These are phyloP conservation scores for Malacosoma neustria DNA, from an alignment of 2,888 invertebrate genomes.

Conservation along the genomic window DNA sequence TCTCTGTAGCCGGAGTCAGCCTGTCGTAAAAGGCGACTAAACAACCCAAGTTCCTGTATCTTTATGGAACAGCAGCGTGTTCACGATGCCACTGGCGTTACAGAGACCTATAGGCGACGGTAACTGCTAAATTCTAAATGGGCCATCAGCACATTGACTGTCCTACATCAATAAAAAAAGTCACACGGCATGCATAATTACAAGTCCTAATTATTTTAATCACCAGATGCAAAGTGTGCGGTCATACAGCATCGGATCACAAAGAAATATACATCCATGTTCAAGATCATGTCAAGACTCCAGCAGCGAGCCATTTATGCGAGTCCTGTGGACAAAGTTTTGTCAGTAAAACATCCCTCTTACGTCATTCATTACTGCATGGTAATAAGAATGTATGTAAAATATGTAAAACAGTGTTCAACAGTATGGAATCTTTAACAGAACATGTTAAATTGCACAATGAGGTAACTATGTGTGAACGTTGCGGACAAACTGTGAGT, in stretches of 20 bases:
- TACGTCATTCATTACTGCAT: constrained; percentile 42
- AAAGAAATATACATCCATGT: constrained; percentile 76
- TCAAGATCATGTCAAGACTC: constrained; percentile 54
- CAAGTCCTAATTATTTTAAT: too few species aligned
- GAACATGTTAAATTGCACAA: constrained; percentile 36
- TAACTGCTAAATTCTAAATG: too few species aligned
- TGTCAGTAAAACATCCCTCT: constrained; percentile 36
- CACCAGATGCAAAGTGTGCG: constrained; percentile 75
- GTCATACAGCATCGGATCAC: constrained; percentile 65
- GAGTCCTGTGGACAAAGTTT: constrained; percentile 61
- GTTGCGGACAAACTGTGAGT: constrained; percentile 45
- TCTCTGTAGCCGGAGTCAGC: too few species aligned
- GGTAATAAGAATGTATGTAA: constrained; percentile 26
- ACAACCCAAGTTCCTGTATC: too few species aligned
- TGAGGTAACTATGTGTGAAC: constrained; percentile 51
- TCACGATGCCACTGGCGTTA: too few species aligned
- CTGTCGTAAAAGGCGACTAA: too few species aligned
- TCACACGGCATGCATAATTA: too few species aligned
- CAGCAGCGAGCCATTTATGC: constrained; percentile 44
- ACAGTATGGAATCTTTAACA: constrained; percentile 26
- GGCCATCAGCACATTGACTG: too few species aligned
- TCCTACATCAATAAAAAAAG: too few species aligned
- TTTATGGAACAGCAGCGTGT: too few species aligned
- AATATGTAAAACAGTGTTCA: constrained; percentile 35
- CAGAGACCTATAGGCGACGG: too few species aligned